Evolutionary conservation across 2,888 invertebrate species (phyloP).

Genomic region (Tricholauxania praeusta): DNA sequence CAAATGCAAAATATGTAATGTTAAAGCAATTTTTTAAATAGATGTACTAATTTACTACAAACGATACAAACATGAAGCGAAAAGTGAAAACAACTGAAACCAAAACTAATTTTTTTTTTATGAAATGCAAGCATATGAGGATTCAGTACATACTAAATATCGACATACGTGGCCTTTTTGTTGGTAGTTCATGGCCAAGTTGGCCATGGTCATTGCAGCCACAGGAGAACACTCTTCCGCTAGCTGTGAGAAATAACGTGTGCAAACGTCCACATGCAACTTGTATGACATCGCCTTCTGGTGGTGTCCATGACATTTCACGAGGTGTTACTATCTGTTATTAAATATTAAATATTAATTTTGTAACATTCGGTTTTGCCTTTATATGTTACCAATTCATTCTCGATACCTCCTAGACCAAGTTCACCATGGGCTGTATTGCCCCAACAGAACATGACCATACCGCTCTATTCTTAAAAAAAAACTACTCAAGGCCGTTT

Average conservation of each 20-base stretch:
- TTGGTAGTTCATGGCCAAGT: constrained; percentile 80
- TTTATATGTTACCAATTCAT: constrained; percentile 70
- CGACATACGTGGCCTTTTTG: constrained; percentile 78
- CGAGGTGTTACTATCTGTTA: constrained; percentile 74
- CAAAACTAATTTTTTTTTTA: no score
- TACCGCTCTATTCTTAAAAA: constrained; percentile 41
- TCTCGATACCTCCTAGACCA: constrained; percentile 82
- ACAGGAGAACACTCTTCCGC: constrained; percentile 89
- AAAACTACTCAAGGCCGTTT: no score
- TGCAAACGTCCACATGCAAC: constrained; percentile 86
- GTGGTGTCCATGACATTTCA: constrained; percentile 72
- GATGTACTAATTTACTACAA: no score
- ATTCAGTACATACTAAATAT: constrained; percentile 71
- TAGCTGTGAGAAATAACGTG: constrained; percentile 80
- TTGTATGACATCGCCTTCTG: constrained; percentile 70
- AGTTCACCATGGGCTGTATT: constrained; percentile 82
- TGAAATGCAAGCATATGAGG: constrained; percentile 12
- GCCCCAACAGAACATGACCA: constrained; percentile 81
- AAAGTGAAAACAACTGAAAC: not conserved
- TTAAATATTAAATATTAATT: not conserved
- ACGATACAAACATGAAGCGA: not conserved
- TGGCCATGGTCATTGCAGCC: constrained; percentile 95
- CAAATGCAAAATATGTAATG: not conserved
- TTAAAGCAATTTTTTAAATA: no score
- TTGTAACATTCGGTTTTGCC: not conserved